A percentile compares a stretch with the other conserved stretches of the same genome.
Conservation (phyloP, 23 tunicate genomes). For the Ascidia mentula region DNA sequence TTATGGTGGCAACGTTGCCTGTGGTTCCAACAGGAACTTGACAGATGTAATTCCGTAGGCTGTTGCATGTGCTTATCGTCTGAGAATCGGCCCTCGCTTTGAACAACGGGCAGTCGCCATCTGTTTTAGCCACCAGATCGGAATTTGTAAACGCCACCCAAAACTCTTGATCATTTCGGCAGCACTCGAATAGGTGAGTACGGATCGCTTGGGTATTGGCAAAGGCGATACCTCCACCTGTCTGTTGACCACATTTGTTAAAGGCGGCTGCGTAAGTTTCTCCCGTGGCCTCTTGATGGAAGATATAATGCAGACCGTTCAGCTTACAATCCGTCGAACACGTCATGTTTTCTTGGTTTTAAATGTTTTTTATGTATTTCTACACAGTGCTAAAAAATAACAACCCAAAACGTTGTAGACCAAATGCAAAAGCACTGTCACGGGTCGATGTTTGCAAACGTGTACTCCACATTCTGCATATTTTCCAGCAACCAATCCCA, state of each 20-base stretch:
- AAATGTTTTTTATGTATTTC: too few species aligned
- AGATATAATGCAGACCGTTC: not conserved
- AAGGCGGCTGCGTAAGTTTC: not conserved
- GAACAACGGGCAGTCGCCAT: not conserved
- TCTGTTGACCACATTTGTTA: not conserved
- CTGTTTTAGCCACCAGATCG: not conserved
- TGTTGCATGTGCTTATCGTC: not conserved
- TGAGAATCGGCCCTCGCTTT: not conserved
- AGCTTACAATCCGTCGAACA: not conserved
- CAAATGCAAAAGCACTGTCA: too few species aligned
- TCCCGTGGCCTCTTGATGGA: not conserved
- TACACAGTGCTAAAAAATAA: too few species aligned
- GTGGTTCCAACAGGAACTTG: not conserved
- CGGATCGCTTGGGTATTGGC: not conserved
- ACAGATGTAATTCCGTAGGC: not conserved
- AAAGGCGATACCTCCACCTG: not conserved
- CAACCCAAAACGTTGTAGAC: too few species aligned
- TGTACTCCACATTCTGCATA: too few species aligned
- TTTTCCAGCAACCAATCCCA: too few species aligned
- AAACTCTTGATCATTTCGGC: not conserved
- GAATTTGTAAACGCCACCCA: not conserved
- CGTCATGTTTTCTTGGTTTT: not conserved
- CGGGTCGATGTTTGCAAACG: too few species aligned
- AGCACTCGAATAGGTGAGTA: not conserved
- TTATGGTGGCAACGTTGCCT: not conserved